Conservation (phyloP, 2,888 invertebrate species). For the Prenolepis imparis region DNA sequence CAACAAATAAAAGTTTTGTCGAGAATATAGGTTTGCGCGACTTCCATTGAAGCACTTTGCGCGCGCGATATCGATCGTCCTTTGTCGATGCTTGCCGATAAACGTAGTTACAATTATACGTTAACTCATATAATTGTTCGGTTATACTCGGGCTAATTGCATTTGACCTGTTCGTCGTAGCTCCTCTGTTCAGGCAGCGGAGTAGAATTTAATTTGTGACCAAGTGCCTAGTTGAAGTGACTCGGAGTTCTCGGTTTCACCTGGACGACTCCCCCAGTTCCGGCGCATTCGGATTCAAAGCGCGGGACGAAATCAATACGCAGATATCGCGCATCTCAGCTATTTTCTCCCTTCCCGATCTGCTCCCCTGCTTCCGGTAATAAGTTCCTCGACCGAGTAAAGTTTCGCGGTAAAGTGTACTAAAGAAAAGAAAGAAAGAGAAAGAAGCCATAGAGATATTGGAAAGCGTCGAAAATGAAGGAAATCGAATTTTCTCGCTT, state of each 20-base stretch:
- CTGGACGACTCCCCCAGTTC: slow-evolving; percentile 67
- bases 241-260: slow-evolving; percentile 64
- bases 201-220: slow-evolving; percentile 70
- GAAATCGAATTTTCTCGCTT: neutral
- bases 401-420: slow-evolving; percentile 59
- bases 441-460: slow-evolving; percentile 11
- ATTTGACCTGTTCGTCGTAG: slow-evolving; percentile 62
- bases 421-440: slow-evolving; percentile 49
- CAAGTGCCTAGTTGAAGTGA: slow-evolving; percentile 47
- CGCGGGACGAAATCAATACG: slow-evolving; percentile 81
- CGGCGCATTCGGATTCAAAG: slow-evolving; percentile 73
- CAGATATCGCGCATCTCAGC: slow-evolving; percentile 64
- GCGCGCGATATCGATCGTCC: slow-evolving; percentile 33
- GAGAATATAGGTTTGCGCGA: neutral
- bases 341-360: slow-evolving; percentile 47
- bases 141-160: slow-evolving; percentile 63
- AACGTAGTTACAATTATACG: slow-evolving; percentile 23
- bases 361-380: slow-evolving; percentile 44
- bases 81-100: slow-evolving; percentile 25
- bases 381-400: slow-evolving; percentile 47
- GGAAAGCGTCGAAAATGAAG: slow-evolving; percentile 3
- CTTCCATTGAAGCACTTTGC: slow-evolving; percentile 3
- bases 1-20: slow-evolving; percentile 1
- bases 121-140: slow-evolving; percentile 66
- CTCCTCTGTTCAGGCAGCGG: slow-evolving; percentile 40